phyloP scores from a whole-genome alignment of 2,113 vertebrate species.

The Nycticryphes semicollaris region DNA sequence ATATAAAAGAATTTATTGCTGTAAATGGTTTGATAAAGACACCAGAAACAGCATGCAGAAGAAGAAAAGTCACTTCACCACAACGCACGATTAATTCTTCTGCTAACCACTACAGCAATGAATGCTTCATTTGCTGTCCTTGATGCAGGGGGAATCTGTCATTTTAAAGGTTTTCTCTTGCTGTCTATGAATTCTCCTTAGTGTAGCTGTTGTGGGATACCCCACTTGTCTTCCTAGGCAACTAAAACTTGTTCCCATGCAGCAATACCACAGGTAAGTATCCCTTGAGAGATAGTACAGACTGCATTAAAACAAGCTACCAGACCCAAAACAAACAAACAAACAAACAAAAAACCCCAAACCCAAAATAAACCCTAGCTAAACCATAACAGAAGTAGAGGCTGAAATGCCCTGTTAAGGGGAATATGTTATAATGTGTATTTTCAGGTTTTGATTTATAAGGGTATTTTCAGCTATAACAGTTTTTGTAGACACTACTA shows the following conservation, averaged over 20 bases:
- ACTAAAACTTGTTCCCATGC: not conserved
- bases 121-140: conserved; percentile 14
- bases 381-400: not conserved
- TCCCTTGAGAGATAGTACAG: not conserved
- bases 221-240: not conserved
- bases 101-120: not conserved
- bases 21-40: conserved; percentile 9
- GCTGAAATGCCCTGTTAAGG: not conserved
- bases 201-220: not conserved
- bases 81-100: not conserved
- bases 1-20: not conserved
- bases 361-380: not conserved
- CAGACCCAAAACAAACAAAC: not conserved
- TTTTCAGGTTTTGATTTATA: not conserved
- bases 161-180: not conserved
- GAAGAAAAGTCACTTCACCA: not conserved
- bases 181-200: not conserved
- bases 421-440: not conserved
- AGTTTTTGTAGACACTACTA: not conserved
- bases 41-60: not conserved
- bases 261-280: not conserved
- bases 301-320: not conserved
- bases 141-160: not conserved
- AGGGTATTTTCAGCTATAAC: not conserved
- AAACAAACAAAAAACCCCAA: not conserved